Evolutionary conservation across 2,888 invertebrate genomes (phyloP), one percentile per base, ranked within the genome.

Genomic region (Heliconius ethilla): DNA sequence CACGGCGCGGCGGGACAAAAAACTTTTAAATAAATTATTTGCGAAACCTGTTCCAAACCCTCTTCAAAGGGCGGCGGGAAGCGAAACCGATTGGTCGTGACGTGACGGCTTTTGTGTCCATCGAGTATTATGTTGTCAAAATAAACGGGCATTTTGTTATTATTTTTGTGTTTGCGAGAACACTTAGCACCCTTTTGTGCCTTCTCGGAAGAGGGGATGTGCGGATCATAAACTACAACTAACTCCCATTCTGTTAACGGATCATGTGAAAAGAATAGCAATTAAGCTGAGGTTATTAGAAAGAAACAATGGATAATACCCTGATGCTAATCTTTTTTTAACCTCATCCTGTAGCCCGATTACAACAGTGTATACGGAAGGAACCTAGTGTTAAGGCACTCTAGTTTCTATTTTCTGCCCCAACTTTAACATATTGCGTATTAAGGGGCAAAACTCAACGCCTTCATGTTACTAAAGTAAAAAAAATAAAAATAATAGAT

Each of bases 51-150:
- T 89, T 91, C 87, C 83, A 88, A 88, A 92, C 92, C 93, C 93
- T 91, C 88, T 88, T 92, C 91, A 91, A 92, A 91, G 89, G 90
- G 91, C 91, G 89, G 90, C 87, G 89, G 88, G 90, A 92, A 92
- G 89, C 91, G 92, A 93, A 92, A 90, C 93, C 93, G 92, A 94
- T 94, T 92, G 92, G 89, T 90, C 89, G 92, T 93, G 94, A 94
- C 93, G 90, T 92, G 91, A 90, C 89, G 89, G 88, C 91, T 89
- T 92, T 94, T 93, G 93, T 94, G 91, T 90, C 91, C 90, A 88
- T 89, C 88, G 89, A 92, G 93, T 93, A 93, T 94, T 94, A 94
- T 92, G 93, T 91, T 94, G 94, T 94, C 94, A 94, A 94, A 94
- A 94, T 94, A 94, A 92, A 92, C 90, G 89, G 91, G 90, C 93